phyloP scores from a whole-genome alignment of 2,797 vertebrate genomes.

The Acanthiza pusilla region DNA sequence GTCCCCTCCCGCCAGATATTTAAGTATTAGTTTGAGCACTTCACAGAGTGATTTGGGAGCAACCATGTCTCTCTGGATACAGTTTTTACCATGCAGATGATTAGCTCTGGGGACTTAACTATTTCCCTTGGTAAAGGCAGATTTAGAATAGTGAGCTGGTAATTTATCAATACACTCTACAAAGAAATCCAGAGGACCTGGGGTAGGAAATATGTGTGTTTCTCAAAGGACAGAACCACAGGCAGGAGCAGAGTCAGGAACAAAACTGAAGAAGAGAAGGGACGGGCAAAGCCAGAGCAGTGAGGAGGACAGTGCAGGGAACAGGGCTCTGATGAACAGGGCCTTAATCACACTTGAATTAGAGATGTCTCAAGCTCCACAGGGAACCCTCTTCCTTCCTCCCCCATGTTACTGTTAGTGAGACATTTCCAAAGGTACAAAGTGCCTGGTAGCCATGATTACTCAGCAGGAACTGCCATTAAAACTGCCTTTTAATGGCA shows the following conservation, averaged over 20 bases:
- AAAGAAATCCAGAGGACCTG: not conserved
- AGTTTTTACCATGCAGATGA: not conserved
- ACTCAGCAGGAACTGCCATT: not conserved
- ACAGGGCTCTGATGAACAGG: not conserved
- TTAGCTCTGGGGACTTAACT: not conserved
- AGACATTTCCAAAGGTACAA: not conserved
- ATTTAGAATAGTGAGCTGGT: not conserved
- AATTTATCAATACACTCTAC: not conserved
- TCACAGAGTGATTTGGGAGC: not conserved
- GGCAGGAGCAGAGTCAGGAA: not conserved
- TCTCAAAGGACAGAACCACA: not conserved
- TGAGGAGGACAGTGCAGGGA: not conserved
- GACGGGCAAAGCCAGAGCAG: not conserved
- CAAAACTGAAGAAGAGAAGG: not conserved
- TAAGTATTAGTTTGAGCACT: not conserved
- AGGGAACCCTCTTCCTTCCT: not conserved
- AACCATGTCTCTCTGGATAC: not conserved
- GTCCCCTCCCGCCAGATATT: not conserved
- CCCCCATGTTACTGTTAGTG: not conserved
- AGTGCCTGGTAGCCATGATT: not conserved
- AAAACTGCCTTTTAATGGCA: not conserved
- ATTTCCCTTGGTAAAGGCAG: not conserved
- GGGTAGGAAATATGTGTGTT: not conserved
- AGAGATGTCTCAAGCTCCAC: not conserved
- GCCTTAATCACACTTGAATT: not conserved